A percentile compares a stretch with the other conserved stretches of the same genome.
These are phyloP conservation scores for Egretta garzetta DNA, from an alignment of 2,113 vertebrate genomes.

Conservation along the genomic window DNA sequence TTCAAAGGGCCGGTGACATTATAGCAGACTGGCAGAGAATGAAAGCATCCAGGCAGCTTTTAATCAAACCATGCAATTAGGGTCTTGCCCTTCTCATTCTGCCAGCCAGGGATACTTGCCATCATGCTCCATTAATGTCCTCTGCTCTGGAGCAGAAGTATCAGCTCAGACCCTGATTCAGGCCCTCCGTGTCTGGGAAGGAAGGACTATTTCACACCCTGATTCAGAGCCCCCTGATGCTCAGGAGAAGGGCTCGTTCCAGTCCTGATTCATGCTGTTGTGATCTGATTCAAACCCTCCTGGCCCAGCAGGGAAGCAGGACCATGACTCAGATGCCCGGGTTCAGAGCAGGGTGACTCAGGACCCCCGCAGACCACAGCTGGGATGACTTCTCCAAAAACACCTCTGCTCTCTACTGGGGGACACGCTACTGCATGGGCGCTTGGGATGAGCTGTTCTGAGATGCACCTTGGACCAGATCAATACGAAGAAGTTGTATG, in stretches of 20 bases:
- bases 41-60: not conserved
- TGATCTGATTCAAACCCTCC: slow-evolving; percentile 32
- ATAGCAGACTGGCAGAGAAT: not conserved
- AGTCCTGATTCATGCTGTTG: not conserved
- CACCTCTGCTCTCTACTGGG: not conserved
- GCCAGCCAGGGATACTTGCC: not conserved
- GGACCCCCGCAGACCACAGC: not conserved
- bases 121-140: not conserved
- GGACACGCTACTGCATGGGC: not conserved
- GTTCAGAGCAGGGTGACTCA: not conserved
- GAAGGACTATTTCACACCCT: not conserved
- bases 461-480: not conserved
- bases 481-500: not conserved
- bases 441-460: not conserved
- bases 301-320: not conserved
- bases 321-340: not conserved
- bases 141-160: not conserved
- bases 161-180: slow-evolving; percentile 26
- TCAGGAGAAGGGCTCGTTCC: not conserved
- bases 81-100: not conserved
- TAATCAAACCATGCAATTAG: not conserved
- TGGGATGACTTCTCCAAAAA: not conserved
- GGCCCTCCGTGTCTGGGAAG: not conserved
- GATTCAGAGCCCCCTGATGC: slow-evolving; percentile 54
- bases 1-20: not conserved